phyloP scores from a whole-genome alignment of 1,140 invertebrate species.

The Pogonomyrmex californicus region DNA sequence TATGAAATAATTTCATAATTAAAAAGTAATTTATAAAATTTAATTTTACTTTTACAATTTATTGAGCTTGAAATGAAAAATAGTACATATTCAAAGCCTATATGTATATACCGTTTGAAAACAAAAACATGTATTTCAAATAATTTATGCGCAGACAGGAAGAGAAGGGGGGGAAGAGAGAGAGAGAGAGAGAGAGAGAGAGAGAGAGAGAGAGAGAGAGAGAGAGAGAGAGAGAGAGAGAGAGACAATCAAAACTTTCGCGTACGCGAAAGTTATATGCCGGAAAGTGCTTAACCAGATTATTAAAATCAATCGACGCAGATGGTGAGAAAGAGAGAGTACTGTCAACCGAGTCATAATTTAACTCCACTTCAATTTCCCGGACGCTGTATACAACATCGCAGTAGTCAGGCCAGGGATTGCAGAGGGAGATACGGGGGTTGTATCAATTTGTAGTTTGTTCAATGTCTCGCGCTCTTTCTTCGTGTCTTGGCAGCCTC shows the following conservation, averaged over 20 bases:
- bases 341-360: slow-evolving; percentile 65
- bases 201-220: too few relatives aligned
- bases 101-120: too few relatives aligned
- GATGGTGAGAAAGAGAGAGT: background rate
- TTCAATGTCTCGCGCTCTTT: slow-evolving; percentile 72
- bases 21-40: slow-evolving; percentile 25
- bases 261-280: background rate
- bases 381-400: slow-evolving; percentile 45
- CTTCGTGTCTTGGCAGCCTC: slow-evolving; percentile 46
- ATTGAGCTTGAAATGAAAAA: background rate
- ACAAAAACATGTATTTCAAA: background rate
- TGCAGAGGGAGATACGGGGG: slow-evolving; percentile 3
- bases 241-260: background rate
- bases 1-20: background rate
- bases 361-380: slow-evolving; percentile 60
- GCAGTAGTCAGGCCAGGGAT: slow-evolving; percentile 2
- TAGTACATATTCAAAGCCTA: background rate
- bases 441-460: slow-evolving; percentile 73
- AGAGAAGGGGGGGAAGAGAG: too few relatives aligned
- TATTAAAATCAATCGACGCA: slow-evolving; percentile 64
- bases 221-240: too few relatives aligned
- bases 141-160: background rate
- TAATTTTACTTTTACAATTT: slow-evolving; percentile 19
- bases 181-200: too few relatives aligned
- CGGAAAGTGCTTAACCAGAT: slow-evolving; percentile 53